A percentile compares a stretch with the other conserved stretches of the same genome.
Evolutionary conservation across 2,888 invertebrate species (phyloP).

Genomic region (Thymelicus acteon): DNA sequence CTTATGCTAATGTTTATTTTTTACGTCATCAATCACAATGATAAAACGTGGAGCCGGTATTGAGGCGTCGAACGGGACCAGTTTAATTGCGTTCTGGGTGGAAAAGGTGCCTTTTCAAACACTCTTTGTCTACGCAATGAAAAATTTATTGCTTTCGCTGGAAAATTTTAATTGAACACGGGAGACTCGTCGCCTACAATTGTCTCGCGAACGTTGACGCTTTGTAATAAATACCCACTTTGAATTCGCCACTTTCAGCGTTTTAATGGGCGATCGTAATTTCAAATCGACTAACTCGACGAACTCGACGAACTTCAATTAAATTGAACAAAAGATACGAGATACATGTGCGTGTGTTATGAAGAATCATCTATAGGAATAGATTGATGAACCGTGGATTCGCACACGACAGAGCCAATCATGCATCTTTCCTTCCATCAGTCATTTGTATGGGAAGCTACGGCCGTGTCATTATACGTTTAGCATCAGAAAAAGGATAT

Average conservation of each 20-base stretch:
- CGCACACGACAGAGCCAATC: slow-evolving; percentile 22
- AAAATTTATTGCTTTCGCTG: slow-evolving; percentile 73
- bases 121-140: slow-evolving; percentile 67
- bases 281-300: background rate
- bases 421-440: slow-evolving; percentile 23
- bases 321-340: background rate
- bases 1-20: slow-evolving; percentile 70
- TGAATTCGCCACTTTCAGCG: slow-evolving; percentile 23
- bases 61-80: slow-evolving; percentile 48
- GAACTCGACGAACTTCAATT: background rate
- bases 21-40: slow-evolving; percentile 62
- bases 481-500: slow-evolving; percentile 24
- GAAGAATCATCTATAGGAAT: slow-evolving; percentile 20
- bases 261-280: slow-evolving; percentile 13
- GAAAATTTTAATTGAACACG: slow-evolving; percentile 71
- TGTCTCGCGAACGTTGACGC: slow-evolving; percentile 35
- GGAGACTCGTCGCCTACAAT: slow-evolving; percentile 27
- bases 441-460: slow-evolving; percentile 17
- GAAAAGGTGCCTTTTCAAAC: slow-evolving; percentile 52
- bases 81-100: slow-evolving; percentile 55
- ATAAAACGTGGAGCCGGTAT: slow-evolving; percentile 44
- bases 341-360: background rate
- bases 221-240: slow-evolving; percentile 23
- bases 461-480: slow-evolving; percentile 17
- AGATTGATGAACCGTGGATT: slow-evolving; percentile 30